These are phyloP conservation scores for Hybognathus amarus DNA, from an alignment of 2,797 vertebrate genomes.

Conservation along the genomic window DNA sequence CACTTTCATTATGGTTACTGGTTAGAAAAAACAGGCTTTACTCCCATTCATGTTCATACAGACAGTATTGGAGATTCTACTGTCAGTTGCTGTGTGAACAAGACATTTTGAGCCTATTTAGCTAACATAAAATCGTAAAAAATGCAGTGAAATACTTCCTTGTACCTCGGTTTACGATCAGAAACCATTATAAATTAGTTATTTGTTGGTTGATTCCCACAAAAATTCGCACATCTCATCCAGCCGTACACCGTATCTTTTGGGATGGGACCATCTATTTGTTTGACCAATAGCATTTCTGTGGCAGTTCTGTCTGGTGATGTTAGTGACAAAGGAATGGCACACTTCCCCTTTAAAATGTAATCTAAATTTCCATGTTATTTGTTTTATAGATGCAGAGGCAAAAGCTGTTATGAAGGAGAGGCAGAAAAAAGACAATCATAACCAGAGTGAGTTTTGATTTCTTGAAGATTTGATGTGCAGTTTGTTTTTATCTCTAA, in stretches of 20 bases:
- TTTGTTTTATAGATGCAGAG: conserved; percentile 70
- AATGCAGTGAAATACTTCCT: neutral
- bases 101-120: neutral
- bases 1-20: neutral
- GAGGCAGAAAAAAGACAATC: conserved; percentile 91
- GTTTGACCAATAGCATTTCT: neutral
- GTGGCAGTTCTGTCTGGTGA: neutral
- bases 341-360: neutral
- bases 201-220: neutral
- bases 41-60: neutral
- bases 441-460: conserved; percentile 87
- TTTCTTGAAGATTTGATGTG: neutral
- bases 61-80: neutral
- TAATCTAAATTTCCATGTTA: neutral
- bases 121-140: neutral
- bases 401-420: conserved; percentile 86
- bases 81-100: neutral
- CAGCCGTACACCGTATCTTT: neutral
- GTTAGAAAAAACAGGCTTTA: neutral
- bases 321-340: neutral
- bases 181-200: neutral
- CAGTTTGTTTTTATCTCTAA: conserved; percentile 6
- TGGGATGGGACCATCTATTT: neutral
- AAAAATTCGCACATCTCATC: neutral
- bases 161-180: neutral